Percentiles rank a stretch among this genome's conserved stretches.
Conservation (phyloP, 1,140 invertebrate genomes). For the Drosophila rufa region DNA sequence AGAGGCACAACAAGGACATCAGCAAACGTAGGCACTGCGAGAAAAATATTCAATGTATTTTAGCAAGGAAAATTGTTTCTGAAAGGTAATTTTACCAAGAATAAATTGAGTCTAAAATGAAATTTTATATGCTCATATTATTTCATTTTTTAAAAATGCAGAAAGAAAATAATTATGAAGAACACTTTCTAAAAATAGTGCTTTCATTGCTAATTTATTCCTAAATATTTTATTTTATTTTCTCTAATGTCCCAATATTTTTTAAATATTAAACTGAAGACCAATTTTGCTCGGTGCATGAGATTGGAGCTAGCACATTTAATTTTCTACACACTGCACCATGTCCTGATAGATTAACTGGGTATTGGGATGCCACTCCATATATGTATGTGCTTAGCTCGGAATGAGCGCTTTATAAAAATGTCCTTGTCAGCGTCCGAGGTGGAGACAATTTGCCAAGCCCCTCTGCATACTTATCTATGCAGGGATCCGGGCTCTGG, state of each 20-base stretch:
- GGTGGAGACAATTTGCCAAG: slow-evolving; percentile 36
- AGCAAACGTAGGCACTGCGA: slow-evolving; percentile 36
- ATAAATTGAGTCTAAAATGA: not conserved
- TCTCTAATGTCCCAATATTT: no score
- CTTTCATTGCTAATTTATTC: not conserved
- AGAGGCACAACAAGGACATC: slow-evolving; percentile 40
- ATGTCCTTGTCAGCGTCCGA: slow-evolving; percentile 63
- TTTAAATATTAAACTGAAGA: no score
- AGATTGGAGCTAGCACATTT: slow-evolving; percentile 44
- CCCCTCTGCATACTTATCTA: slow-evolving; percentile 27
- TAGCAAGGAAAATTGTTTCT: no score
- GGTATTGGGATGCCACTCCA: slow-evolving; percentile 50
- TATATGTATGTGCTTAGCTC: slow-evolving; percentile 34
- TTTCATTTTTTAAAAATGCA: no score
- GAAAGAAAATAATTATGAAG: no score
- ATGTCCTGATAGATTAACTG: slow-evolving; percentile 76
- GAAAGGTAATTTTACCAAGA: not conserved
- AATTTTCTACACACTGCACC: slow-evolving; percentile 75
- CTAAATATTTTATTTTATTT: not conserved
- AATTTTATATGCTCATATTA: no score
- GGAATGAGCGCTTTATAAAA: slow-evolving; percentile 54
- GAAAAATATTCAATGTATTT: slow-evolving; percentile 22
- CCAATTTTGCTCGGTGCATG: not conserved
- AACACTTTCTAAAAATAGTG: no score
- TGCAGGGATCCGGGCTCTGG: slow-evolving; percentile 1